Base-by-base conservation (phyloP, 2,797 vertebrate genomes). In the Centropyge bicolor region DNA sequence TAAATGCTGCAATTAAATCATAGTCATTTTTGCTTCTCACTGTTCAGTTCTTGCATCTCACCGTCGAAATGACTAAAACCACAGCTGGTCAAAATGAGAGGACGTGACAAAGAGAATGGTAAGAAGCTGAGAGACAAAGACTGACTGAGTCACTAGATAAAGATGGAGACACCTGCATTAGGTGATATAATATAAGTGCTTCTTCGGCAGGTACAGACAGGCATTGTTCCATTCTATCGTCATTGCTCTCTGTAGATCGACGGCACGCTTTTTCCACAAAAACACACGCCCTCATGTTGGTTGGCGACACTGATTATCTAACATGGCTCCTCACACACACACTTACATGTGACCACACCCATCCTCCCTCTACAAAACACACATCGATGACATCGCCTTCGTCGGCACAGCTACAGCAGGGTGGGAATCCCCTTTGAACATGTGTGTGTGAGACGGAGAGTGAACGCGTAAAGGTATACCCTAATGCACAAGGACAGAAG, bases 381-480 rank as follows among this genome's bases (percentile, higher is more conserved):
- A 77, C 76, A 62, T 54, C 56, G 17, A 64, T 38, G 83, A 65
- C 61, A 76, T 74, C 0, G 10, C 43, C 68, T 72, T 54, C 4
- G n/a, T 14, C 48, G 1, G 40, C 7, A 56, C 80, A 22, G 81
- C 48, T 27, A n/a, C 22, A 78, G 62, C 61, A 49, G 62, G 61
- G 43, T 27, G 91, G 91, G 87, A 88, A 90, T 89, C 90, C 91
- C 92, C 90, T 90, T 87, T 87, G 74, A 90, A 84, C 43, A 17
- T 74, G 67, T 20, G 52, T 60, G 76, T 69, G 56, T 64, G 65
- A 61, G 73, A 51, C 27, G 20, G 61, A 43, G 77, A 73, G 64
- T 10, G 64, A 61, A 62, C 38, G 52, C 41, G 63, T 83, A 57
- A 82, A 88, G 80, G 78, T 85, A 48, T 56, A 77, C 48, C 81